A percentile compares a stretch with the other conserved stretches of the same genome.
phyloP scores from a whole-genome alignment of 1,140 invertebrate species.

The Vanessa tameamea region DNA sequence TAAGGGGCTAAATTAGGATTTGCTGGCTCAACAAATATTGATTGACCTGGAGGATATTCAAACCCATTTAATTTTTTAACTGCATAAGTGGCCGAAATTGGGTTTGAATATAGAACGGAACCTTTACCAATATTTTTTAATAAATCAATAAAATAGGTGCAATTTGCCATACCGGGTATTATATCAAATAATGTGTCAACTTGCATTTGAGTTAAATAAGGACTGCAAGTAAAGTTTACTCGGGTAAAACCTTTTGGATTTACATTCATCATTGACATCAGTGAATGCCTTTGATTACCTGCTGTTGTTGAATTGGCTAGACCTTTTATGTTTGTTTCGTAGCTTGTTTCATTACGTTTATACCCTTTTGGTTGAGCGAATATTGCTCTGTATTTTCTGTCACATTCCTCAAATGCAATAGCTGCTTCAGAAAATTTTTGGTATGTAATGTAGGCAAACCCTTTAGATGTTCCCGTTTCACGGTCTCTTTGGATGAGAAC shows the following conservation, averaged over 20 bases:
- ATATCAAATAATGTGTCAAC: constrained; percentile 60
- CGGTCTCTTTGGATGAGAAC: constrained; percentile 91
- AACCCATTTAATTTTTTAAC: constrained; percentile 63
- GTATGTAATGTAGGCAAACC: constrained; percentile 94
- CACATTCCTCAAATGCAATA: constrained; percentile 92
- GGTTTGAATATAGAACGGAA: constrained; percentile 57
- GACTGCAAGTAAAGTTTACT: constrained; percentile 59
- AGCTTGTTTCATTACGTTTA: constrained; percentile 50
- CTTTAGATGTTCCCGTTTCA: constrained; percentile 90
- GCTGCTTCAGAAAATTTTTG: constrained; percentile 92
- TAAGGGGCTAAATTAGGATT: constrained; percentile 44
- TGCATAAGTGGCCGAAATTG: constrained; percentile 63
- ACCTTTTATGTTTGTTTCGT: constrained; percentile 55
- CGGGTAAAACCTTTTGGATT: constrained; percentile 49
- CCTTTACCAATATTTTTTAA: constrained; percentile 55
- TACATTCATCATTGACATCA: constrained; percentile 57
- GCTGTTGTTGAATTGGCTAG: constrained; percentile 40
- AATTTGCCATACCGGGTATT: constrained; percentile 58
- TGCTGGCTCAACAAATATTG: constrained; percentile 57
- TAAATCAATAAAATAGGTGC: constrained; percentile 54
- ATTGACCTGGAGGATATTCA: constrained; percentile 64
- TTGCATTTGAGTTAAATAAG: constrained; percentile 51
- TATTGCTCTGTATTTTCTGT: constrained; percentile 92
- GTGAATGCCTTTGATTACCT: constrained; percentile 36
- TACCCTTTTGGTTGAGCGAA: constrained; percentile 90